A percentile compares a stretch with the other conserved stretches of the same genome.
Evolutionary conservation across 1,140 invertebrate genomes (phyloP).

Genomic region (Zaprionus taronus): DNA sequence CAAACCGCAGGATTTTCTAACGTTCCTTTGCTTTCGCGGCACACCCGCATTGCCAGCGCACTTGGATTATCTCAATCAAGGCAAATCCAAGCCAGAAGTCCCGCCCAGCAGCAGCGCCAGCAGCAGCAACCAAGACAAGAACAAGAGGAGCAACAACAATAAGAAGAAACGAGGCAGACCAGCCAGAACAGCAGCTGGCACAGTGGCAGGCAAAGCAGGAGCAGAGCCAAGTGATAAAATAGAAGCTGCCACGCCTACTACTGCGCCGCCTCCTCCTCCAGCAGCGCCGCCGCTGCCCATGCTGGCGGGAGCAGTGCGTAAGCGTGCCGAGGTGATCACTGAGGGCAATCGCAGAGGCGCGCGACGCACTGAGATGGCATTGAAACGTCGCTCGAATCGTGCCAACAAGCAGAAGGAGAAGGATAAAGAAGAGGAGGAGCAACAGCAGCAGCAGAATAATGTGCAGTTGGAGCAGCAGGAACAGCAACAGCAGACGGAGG

Average conservation of each 20-base stretch:
- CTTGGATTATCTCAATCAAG: slow-evolving; percentile 90
- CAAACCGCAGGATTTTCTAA: slow-evolving; percentile 95
- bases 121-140: slow-evolving; percentile 35
- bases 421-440: slow-evolving; percentile 34
- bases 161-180: slow-evolving; percentile 74
- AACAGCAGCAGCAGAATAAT: slow-evolving; percentile 4
- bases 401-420: slow-evolving; percentile 68
- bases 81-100: slow-evolving; percentile 68
- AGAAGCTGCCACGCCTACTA: slow-evolving; percentile 23
- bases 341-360: slow-evolving; percentile 68
- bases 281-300: slow-evolving; percentile 34
- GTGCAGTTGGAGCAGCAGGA: background rate
- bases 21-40: slow-evolving; percentile 94
- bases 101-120: slow-evolving; percentile 12
- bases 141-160: slow-evolving; percentile 56
- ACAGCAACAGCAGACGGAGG: slow-evolving; percentile 26
- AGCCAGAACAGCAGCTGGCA: slow-evolving; percentile 40
- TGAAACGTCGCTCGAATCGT: slow-evolving; percentile 73
- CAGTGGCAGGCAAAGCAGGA: slow-evolving; percentile 17
- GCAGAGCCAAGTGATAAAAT: slow-evolving; percentile 61
- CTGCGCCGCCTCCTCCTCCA: background rate
- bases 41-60: slow-evolving; percentile 90
- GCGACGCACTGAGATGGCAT: slow-evolving; percentile 43
- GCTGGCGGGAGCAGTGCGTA: slow-evolving; percentile 86
- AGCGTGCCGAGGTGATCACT: slow-evolving; percentile 84